Conservation (phyloP, 1,140 invertebrate genomes). For the Scaptomyza pallida region DNA sequence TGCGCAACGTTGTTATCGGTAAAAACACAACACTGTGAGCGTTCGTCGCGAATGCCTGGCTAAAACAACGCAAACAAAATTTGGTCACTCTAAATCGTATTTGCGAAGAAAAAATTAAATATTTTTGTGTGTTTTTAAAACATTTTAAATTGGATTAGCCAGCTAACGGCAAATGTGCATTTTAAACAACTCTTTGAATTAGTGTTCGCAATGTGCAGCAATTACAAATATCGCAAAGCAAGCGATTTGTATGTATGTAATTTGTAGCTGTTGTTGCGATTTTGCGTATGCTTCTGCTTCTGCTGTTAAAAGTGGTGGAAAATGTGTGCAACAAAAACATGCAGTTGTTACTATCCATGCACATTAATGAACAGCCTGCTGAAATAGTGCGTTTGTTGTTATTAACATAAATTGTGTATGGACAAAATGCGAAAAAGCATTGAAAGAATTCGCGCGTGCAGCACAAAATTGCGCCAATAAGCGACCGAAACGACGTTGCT, state of each 20-base stretch:
- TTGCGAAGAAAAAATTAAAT: constrained; percentile 74
- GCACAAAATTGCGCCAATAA: constrained; percentile 81
- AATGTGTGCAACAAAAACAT: constrained; percentile 56
- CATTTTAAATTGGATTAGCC: constrained; percentile 28
- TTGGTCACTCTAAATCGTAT: constrained; percentile 64
- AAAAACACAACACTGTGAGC: constrained; percentile 25
- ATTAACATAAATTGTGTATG: constrained; percentile 27
- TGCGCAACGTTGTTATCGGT: constrained; percentile 4
- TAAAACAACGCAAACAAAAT: constrained; percentile 51
- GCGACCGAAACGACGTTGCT: constrained; percentile 59
- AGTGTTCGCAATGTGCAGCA: constrained; percentile 32
- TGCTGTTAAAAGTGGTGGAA: constrained; percentile 49
- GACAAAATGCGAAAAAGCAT: constrained; percentile 27
- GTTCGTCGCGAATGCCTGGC: constrained; percentile 31
- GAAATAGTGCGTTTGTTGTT: constrained; percentile 36
- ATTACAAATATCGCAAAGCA: constrained; percentile 2
- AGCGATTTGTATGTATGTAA: constrained; percentile 44
- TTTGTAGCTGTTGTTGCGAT: constrained; percentile 47
- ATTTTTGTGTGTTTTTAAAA: constrained; percentile 64
- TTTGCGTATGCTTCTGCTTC: constrained; percentile 42
- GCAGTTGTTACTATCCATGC: constrained; percentile 41
- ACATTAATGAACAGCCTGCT: constrained; percentile 23
- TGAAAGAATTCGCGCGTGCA: constrained; percentile 57
- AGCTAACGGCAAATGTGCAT: constrained; percentile 31
- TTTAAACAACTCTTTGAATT: constrained; percentile 10